Evolutionary conservation across 2,888 invertebrate genomes (phyloP), one percentile per base, ranked within the genome.

Genomic region (Tetanocera ferruginea): DNA sequence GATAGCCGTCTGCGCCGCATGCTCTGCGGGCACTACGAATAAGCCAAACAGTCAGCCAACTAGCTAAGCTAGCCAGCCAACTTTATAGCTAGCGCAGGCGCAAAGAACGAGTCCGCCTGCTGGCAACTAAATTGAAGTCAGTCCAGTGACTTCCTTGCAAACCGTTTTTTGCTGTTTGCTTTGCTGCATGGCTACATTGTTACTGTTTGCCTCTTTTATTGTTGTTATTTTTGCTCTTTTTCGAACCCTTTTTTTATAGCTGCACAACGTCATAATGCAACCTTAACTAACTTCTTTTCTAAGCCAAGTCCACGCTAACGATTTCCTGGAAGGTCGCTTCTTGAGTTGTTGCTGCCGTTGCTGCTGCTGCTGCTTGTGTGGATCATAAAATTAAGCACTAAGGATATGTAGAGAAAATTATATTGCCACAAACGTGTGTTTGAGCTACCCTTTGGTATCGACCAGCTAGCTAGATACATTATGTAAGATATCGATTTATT

Each of bases 251-350:
- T 67, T 69, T 75, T 75, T 75, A 75, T 75, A 66, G 55, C 75
- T 52, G 75, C 75, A 6, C 52, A 55, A 67, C 52, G 34, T 67
- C 67, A 67, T 75, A 75, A 77, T 72, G 77, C 77, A 77, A 52
- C 66, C 37, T 72, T 72, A 72, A 77, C 72, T 77, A 72, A 77
- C 71, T 77, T 75, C 66, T 75, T 75, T 67, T 75, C 75, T 75
- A 75, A 75, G 75, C 55, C 51, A 57, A 55, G 37, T 67, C 52
- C 77, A 72, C 66, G 64, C 77, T 72, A 72, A 72, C 66, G 71
- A 64, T 69, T 76, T 72, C 62, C 72, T 72, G 77, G 76, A 69
- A 70, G 76, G 69, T 60, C 67, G 72, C 60, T 34, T 11, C 55
- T 49, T 28, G 51, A 23, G 51, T 69, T 37, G 37, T 43, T 19